Evolutionary conservation across 1,140 invertebrate species (phyloP).

Genomic region (Drosophila quadrilineata): DNA sequence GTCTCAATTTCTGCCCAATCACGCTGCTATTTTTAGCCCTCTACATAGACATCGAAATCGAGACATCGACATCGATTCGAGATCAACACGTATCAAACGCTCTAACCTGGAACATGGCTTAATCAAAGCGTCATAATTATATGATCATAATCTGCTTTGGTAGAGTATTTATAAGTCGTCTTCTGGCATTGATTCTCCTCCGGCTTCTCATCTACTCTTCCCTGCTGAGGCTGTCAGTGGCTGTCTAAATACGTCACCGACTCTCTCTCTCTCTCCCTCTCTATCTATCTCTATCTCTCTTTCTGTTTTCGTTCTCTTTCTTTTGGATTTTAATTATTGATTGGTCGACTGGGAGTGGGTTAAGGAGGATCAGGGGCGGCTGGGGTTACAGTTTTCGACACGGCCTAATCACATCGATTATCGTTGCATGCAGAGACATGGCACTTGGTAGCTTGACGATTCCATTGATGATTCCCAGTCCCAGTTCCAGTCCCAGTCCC

Average conservation of each 20-base stretch:
- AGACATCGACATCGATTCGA: too few species aligned
- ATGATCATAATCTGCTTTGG: too few species aligned
- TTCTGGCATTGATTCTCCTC: background rate
- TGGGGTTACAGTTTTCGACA: constrained; percentile 53
- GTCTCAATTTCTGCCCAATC: constrained; percentile 51
- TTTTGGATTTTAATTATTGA: constrained; percentile 61
- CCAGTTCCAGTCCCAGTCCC: too few species aligned
- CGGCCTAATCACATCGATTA: constrained; percentile 78
- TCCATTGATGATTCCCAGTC: constrained; percentile 47
- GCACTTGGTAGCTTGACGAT: constrained; percentile 45
- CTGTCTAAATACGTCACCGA: constrained; percentile 74
- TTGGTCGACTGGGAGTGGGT: constrained; percentile 62
- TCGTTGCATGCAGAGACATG: constrained; percentile 52
- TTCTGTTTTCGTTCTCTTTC: too few species aligned
- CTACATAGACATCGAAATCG: too few species aligned
- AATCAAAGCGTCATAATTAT: too few species aligned
- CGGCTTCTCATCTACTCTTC: constrained; percentile 46
- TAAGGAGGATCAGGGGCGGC: too few species aligned
- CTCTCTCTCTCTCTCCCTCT: constrained; percentile 15
- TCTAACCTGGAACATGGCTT: too few species aligned
- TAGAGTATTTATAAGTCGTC: constrained; percentile 23
- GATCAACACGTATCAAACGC: too few species aligned
- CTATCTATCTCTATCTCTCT: too few species aligned
- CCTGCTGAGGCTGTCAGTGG: constrained; percentile 73
- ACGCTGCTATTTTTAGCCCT: constrained; percentile 73